Base-by-base conservation (phyloP, 2,113 vertebrate genomes). In the Nesogale talazaci region DNA sequence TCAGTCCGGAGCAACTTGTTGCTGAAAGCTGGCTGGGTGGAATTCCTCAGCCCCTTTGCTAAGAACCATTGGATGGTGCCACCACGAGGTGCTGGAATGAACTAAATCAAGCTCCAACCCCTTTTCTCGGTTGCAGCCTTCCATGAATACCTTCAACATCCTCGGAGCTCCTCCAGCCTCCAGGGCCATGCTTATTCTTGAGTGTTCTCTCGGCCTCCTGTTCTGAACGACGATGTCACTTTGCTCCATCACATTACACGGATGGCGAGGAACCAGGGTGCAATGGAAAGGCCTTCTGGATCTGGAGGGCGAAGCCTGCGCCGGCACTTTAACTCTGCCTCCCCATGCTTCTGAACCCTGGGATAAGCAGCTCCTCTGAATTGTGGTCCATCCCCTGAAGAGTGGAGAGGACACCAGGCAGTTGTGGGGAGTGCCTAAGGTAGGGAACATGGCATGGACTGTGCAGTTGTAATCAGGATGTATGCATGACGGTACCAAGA, bases 1-100 rank as follows among this genome's bases (percentile, higher is more conserved):
- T 94, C 75, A 93, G 70, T 86, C 92, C 36, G 92, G 90, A 94
- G 92, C 78, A 89, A 95, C 94, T 96, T 95, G 93, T 95, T 95
- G 95, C 82, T 93, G 42, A 83, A 93, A 94, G 95, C 93, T 76
- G 79, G 83, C 75, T 94, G 65, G 63, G 82, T 76, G 14, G 82
- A 91, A 94, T 94, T 90, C 76, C 56, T 91, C 88, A 83, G 75
- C 90, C 91, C 52, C 75, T 95, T 93, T 94, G 83, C 70, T 89
- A 85, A 90, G 65, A 94, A 40, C 75, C 40, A 83, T 89, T 94
- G 94, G 42, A 93, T 65, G 88, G 65, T 46, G 72, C 92, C 91
- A 85, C 22, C 36, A 83, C 83, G 72, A 89, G 52, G 91, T 88
- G 40, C 70, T 80, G 34, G 90, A 88, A 83, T 83, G 85, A 83